Evolutionary conservation across 2,113 vertebrate species (phyloP).

Genomic region (Sisor rabdophorus): DNA sequence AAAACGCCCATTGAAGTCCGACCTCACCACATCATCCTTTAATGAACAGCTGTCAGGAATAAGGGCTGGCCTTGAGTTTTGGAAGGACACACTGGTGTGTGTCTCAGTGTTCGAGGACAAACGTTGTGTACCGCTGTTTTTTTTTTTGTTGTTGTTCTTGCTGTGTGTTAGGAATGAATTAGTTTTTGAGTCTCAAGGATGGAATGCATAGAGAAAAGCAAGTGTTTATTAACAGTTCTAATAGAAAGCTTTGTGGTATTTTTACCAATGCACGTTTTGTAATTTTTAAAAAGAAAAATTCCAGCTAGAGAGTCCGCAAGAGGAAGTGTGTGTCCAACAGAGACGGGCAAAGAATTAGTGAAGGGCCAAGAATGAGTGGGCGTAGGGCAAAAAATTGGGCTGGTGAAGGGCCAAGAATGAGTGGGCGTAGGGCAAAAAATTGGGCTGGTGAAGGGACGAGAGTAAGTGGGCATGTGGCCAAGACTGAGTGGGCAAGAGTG

Average conservation of each 20-base stretch:
- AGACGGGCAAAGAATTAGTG: too few relatives aligned
- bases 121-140: background rate
- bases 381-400: too few relatives aligned
- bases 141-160: conserved; percentile 11
- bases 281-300: too few relatives aligned
- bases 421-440: too few relatives aligned
- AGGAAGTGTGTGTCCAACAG: too few relatives aligned
- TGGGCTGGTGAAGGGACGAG: too few relatives aligned
- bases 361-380: too few relatives aligned
- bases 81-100: conserved; percentile 46
- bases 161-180: background rate
- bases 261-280: too few relatives aligned
- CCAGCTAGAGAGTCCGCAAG: too few relatives aligned
- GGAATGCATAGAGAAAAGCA: background rate
- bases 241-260: background rate
- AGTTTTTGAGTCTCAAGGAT: background rate
- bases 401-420: too few relatives aligned
- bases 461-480: too few relatives aligned
- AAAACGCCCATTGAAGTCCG: conserved; percentile 44
- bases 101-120: conserved; percentile 6
- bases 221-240: background rate
- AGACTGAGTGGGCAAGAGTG: too few relatives aligned
- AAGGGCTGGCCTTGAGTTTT: conserved; percentile 49
- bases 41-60: conserved; percentile 47
- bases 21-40: conserved; percentile 40